phyloP scores from a whole-genome alignment of 1,140 invertebrate genomes.

The Drosophila cardini region DNA sequence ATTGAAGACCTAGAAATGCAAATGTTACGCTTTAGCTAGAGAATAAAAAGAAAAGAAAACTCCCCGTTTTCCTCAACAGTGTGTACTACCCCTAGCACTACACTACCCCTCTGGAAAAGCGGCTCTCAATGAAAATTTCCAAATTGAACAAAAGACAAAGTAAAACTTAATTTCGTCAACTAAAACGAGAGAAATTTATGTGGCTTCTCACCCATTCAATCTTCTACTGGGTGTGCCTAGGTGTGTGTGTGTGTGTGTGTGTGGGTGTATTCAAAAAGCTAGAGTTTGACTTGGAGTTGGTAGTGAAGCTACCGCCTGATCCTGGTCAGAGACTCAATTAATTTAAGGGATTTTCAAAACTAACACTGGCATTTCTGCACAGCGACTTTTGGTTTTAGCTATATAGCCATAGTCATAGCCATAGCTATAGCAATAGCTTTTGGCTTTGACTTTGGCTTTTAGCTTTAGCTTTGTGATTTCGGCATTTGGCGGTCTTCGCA shows the following conservation, averaged over 20 bases:
- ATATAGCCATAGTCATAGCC: too few species aligned
- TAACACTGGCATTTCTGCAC: slow-evolving; percentile 37
- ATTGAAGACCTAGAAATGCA: slow-evolving; percentile 44
- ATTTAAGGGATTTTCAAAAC: slow-evolving; percentile 66
- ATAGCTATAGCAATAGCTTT: slow-evolving; percentile 22
- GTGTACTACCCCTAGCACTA: too few species aligned
- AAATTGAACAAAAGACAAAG: slow-evolving; percentile 13
- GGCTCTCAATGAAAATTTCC: slow-evolving; percentile 32
- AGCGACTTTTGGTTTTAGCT: slow-evolving; percentile 37
- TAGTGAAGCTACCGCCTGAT: background rate
- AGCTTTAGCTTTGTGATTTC: slow-evolving; percentile 32
- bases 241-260: too few species aligned
- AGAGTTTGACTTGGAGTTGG: background rate
- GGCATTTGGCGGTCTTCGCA: slow-evolving; percentile 69
- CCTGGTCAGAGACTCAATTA: slow-evolving; percentile 59
- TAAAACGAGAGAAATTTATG: slow-evolving; percentile 51
- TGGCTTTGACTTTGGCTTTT: slow-evolving; percentile 20
- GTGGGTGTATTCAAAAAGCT: background rate
- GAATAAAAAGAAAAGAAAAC: background rate
- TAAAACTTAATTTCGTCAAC: slow-evolving; percentile 69
- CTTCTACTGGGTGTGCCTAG: slow-evolving; percentile 8
- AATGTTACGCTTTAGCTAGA: slow-evolving; percentile 19
- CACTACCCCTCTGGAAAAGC: too few species aligned
- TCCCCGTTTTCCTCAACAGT: background rate
- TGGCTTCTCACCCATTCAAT: slow-evolving; percentile 53